Percentiles rank a stretch among this genome's conserved stretches.
Conservation (phyloP, 2,888 invertebrate genomes). For the Digitonthophagus gazella region DNA sequence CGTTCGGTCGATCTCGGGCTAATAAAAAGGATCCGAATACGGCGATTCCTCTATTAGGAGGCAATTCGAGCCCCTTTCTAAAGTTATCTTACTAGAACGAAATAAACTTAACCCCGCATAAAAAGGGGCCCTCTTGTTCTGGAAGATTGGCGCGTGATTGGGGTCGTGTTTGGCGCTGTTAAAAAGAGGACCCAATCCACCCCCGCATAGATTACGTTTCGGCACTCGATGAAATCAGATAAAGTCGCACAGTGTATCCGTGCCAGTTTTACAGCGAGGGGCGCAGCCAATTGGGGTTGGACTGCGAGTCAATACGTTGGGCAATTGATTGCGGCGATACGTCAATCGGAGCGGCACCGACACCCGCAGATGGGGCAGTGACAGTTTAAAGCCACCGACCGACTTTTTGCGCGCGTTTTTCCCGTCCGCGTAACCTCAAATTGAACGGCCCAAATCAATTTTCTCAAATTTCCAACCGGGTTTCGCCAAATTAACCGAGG, state of each 20-base stretch:
- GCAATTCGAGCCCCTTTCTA: not conserved
- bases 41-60: not conserved
- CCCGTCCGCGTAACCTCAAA: constrained; percentile 9
- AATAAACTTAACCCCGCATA: constrained; percentile 10
- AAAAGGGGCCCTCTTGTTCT: constrained; percentile 23
- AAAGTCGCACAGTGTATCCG: constrained; percentile 32
- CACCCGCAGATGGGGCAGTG: constrained; percentile 31
- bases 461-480: not conserved
- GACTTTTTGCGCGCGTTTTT: constrained; percentile 16
- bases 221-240: constrained; percentile 34
- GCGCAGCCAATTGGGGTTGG: constrained; percentile 18
- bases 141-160: constrained; percentile 32
- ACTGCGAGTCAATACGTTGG: constrained; percentile 35
- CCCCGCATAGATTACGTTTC: constrained; percentile 28
- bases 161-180: constrained; percentile 30
- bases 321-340: constrained; percentile 36
- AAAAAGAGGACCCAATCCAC: constrained; percentile 11
- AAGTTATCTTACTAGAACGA: not conserved
- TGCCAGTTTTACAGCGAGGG: constrained; percentile 19
- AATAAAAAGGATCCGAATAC: not conserved
- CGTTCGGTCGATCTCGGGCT: not conserved
- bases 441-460: constrained; percentile 2
- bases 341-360: constrained; percentile 29
- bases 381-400: constrained; percentile 25
- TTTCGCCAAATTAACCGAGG: constrained; percentile 4